phyloP scores from a whole-genome alignment of 2,113 vertebrate genomes.

The Sinocyclocheilus grahami region DNA sequence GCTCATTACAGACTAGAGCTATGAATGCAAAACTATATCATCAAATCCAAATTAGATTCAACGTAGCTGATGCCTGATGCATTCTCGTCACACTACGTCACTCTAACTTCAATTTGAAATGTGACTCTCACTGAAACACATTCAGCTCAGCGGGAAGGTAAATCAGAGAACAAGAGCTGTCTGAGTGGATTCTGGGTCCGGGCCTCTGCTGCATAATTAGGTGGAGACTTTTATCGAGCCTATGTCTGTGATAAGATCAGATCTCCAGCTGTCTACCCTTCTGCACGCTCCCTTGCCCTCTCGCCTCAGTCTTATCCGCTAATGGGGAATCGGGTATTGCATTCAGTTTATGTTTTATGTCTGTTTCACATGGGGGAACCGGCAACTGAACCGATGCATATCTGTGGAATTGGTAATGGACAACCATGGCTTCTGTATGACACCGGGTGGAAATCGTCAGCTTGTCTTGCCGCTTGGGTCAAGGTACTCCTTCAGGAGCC shows the following conservation, averaged over 20 bases:
- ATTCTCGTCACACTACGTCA: not conserved
- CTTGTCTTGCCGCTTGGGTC: not conserved
- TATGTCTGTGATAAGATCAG: constrained; percentile 27
- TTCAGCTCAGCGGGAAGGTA: constrained; percentile 23
- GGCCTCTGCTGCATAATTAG: constrained; percentile 45
- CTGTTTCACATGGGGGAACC: not conserved
- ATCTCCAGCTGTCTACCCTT: constrained; percentile 2
- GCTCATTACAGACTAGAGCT: not conserved
- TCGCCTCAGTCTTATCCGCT: not conserved
- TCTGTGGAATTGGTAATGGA: not conserved
- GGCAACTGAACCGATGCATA: not conserved
- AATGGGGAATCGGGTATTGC: constrained; percentile 1
- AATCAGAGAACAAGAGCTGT: constrained; percentile 29
- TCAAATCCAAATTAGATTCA: constrained; percentile 2
- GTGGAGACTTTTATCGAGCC: not conserved
- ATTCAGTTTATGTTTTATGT: not conserved
- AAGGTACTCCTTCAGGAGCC: not conserved
- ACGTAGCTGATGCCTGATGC: not conserved
- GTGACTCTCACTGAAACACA: not conserved
- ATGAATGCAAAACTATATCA: not conserved
- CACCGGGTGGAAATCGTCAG: not conserved
- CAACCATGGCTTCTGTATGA: not conserved
- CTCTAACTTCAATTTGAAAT: no score
- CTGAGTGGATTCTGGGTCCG: constrained; percentile 16
- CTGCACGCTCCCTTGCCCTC: not conserved